These are phyloP conservation scores for Coturnix japonica DNA, from an alignment of 2,113 vertebrate genomes.

Conservation along the genomic window DNA sequence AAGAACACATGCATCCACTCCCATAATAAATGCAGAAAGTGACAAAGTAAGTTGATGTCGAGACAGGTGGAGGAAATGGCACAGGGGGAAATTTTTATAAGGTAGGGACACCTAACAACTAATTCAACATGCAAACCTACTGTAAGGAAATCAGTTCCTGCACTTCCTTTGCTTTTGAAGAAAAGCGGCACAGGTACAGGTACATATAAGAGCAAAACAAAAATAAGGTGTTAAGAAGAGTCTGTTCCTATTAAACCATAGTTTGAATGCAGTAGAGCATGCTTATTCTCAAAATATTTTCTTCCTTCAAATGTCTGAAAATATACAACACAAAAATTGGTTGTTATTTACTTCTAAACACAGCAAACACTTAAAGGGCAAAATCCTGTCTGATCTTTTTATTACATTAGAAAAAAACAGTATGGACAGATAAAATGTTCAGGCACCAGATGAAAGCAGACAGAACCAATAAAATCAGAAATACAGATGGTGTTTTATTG, in stretches of 20 bases:
- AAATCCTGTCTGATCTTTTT: slow-evolving; percentile 14
- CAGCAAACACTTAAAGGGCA: slow-evolving; percentile 32
- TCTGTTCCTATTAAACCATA: background rate
- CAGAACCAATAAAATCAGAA: slow-evolving; percentile 55
- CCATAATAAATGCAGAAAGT: background rate
- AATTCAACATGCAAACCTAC: background rate
- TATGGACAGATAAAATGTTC: background rate
- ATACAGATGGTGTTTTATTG: slow-evolving; percentile 43
- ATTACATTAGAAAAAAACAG: slow-evolving; percentile 9
- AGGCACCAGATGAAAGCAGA: slow-evolving; percentile 50
- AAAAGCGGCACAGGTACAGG: background rate
- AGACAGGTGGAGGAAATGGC: fast-evolving
- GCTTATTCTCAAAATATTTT: background rate
- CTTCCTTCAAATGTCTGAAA: background rate
- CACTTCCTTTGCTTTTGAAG: background rate
- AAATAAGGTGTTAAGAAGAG: background rate
- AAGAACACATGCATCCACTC: background rate
- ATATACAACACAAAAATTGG: background rate
- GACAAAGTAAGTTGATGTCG: background rate
- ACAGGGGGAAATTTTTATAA: background rate
- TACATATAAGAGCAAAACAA: background rate
- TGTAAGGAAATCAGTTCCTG: background rate
- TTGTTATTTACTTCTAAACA: slow-evolving; percentile 13
- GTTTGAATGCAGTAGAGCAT: background rate
- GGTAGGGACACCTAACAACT: too few species aligned